Percentiles rank a stretch among this genome's conserved stretches.
These are phyloP conservation scores for Chaetorhynchus papuensis DNA, from an alignment of 2,113 vertebrate genomes.

Conservation along the genomic window DNA sequence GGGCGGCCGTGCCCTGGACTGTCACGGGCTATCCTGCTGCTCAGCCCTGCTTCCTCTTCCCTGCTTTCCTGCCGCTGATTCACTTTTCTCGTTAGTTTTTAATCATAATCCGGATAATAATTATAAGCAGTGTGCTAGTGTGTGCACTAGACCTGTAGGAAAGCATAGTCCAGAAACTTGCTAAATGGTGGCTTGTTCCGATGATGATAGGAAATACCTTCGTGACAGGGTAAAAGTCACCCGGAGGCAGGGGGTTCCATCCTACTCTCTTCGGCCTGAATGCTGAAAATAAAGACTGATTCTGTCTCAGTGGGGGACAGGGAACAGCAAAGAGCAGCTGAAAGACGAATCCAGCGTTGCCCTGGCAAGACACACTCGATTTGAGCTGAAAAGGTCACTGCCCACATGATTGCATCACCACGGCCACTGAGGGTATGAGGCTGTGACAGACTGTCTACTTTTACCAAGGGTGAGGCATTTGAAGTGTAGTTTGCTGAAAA, in stretches of 20 bases:
- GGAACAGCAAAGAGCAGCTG: background rate
- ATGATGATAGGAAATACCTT: background rate
- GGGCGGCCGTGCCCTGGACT: background rate
- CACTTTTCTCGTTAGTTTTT: background rate
- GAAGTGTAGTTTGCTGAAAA: background rate
- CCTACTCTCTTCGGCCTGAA: background rate
- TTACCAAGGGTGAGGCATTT: background rate
- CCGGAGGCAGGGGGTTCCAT: fast-evolving
- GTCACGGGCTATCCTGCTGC: background rate
- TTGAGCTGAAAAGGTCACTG: constrained; percentile 36
- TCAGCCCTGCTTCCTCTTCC: background rate
- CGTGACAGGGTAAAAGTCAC: background rate
- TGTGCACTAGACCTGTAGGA: background rate
- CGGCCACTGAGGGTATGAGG: background rate
- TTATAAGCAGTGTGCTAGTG: background rate
- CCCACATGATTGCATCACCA: background rate
- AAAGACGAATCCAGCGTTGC: background rate
- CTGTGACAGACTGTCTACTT: background rate
- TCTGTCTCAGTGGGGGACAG: background rate
- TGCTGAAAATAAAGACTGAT: background rate
- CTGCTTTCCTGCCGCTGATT: background rate
- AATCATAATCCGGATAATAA: background rate
- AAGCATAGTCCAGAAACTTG: background rate
- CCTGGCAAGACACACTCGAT: background rate
- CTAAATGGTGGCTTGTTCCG: background rate